These are phyloP conservation scores for Drosophila equinoxialis DNA, from an alignment of 1,140 invertebrate species.

Conservation along the genomic window DNA sequence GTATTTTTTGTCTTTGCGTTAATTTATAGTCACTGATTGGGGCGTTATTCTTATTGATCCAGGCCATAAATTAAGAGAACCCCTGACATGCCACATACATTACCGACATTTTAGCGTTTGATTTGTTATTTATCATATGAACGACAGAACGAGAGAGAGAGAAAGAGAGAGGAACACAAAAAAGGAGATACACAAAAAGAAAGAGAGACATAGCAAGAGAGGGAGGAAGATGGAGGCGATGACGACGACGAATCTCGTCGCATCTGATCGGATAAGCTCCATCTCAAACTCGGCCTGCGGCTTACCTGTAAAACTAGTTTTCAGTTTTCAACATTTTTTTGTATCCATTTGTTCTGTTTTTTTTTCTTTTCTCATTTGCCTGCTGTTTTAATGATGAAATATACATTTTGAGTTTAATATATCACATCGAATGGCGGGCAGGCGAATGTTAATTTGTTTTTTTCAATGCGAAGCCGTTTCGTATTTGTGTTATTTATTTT, in stretches of 20 bases:
- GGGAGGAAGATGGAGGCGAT: conserved; percentile 30
- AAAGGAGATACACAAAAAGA: background rate
- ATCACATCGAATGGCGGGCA: conserved; percentile 71
- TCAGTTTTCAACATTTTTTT: conserved; percentile 53
- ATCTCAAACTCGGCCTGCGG: conserved; percentile 27
- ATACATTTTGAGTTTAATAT: conserved; percentile 82
- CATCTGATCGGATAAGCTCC: conserved; percentile 68
- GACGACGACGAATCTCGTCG: conserved; percentile 68
- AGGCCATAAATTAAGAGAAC: conserved; percentile 81
- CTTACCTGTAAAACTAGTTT: conserved; percentile 81
- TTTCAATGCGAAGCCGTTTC: conserved; percentile 24
- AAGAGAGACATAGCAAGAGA: conserved; percentile 18
- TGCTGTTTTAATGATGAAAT: conserved; percentile 77
- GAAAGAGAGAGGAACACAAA: conserved; percentile 29
- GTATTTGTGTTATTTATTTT: background rate
- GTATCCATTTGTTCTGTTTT: conserved; percentile 53
- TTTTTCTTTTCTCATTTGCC: conserved; percentile 47
- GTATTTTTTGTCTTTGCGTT: conserved; percentile 73
- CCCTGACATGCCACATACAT: conserved; percentile 82
- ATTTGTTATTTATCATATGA: conserved; percentile 83
- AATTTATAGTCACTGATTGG: conserved; percentile 83
- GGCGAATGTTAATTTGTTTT: conserved; percentile 75
- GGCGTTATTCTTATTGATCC: conserved; percentile 83
- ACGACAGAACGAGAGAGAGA: conserved; percentile 41
- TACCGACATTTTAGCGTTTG: conserved; percentile 82